Base-by-base conservation (phyloP, 1,140 invertebrate genomes). In the Druon quercuslanigerum region DNA sequence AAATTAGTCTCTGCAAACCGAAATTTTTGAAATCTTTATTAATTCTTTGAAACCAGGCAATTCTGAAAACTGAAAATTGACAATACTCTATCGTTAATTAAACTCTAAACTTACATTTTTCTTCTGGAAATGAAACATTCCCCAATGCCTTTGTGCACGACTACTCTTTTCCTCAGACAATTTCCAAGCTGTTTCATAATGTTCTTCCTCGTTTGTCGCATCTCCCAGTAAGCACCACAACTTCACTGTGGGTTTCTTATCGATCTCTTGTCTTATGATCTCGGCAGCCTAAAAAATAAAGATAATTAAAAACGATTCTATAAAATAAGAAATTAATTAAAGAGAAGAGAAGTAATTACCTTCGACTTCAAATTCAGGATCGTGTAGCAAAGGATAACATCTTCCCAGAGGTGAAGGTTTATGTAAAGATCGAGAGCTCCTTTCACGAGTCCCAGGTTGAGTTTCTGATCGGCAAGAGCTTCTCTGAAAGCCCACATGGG, bases 191-290 rank as follows among this genome's bases (percentile, higher is more conserved):
- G 95, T 96, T 83, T 96, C 93, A 89, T 98, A 99, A 88, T 94
- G 95, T 71, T 90, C 86, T 50, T 92, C 85, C 81, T 96, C 90
- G 76, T 94, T 92, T 5, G 94, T 95, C 5, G 96, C 94, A 92
- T 99, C 97, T 78, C 96, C 96, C 9, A 99, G 92, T 46, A 97
- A 93, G 92, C 98, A 99, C 92, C 96, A 97, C 5, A 99, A 90
- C 87, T 96, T 95, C 0, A 97, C 95, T 0, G 96, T 97, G 74
- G 96, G 95, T 70, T 96, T 94, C 77, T 96, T 94, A 8, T 94
- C 92, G 72, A 99, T 89, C 88, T 98, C 95, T 87, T 97, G 93
- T 71, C 94, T 90, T 80, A 99, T 97, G 73, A 99, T 92, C 89
- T 97, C 96, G 40, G 97, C 96, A 12, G 98, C 97, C 94, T 46